Percentiles rank a stretch among this genome's conserved stretches.
phyloP scores from a whole-genome alignment of 2,888 invertebrate species.

The Lasioglossum figueresi region DNA sequence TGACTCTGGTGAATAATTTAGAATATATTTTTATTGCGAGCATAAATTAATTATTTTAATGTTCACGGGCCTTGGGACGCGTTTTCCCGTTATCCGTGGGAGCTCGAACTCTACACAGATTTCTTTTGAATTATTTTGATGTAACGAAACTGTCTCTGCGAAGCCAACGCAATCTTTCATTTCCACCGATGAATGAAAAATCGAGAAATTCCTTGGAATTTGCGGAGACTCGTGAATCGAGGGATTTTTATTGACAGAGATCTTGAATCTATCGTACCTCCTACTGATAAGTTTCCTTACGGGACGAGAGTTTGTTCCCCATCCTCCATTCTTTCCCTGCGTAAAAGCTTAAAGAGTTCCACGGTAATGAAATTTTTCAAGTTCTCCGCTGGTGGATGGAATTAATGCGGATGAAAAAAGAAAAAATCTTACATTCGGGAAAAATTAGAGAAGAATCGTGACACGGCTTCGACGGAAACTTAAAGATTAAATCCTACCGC shows the following conservation, averaged over 20 bases:
- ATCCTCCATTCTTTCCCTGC: not conserved
- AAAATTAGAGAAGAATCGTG: constrained; percentile 6
- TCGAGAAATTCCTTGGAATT: constrained; percentile 2
- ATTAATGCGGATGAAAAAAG: not conserved
- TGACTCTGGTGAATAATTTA: no score
- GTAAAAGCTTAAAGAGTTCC: constrained; percentile 9
- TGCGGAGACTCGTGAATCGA: not conserved
- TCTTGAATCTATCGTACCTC: constrained; percentile 16
- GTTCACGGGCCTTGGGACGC: no score
- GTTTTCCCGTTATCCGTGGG: no score
- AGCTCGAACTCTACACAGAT: no score
- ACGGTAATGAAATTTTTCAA: constrained; percentile 15
- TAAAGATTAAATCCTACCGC: not conserved
- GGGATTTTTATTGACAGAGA: constrained; percentile 46
- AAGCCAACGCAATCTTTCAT: not conserved
- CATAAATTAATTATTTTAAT: no score
- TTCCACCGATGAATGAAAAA: not conserved
- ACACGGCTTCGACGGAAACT: not conserved
- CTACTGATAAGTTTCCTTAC: constrained; percentile 27
- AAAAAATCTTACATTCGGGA: not conserved
- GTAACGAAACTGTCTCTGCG: not conserved
- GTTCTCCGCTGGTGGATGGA: not conserved
- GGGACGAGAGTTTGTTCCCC: not conserved
- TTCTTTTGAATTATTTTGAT: no score
- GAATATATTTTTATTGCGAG: no score